These are phyloP conservation scores for Dendropsophus ebraccatus DNA, from an alignment of 2,113 vertebrate species.

Conservation along the genomic window DNA sequence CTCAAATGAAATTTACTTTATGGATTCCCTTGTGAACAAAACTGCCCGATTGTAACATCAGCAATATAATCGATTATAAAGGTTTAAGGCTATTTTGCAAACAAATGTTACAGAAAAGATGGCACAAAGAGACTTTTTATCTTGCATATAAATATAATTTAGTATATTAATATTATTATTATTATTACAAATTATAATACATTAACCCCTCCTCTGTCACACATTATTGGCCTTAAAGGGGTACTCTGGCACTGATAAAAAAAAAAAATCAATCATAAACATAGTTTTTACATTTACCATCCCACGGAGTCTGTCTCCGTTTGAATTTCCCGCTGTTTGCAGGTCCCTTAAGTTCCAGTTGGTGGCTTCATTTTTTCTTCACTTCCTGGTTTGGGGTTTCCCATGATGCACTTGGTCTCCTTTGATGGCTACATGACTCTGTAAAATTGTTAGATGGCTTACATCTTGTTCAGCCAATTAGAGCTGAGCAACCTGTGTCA, in stretches of 20 bases:
- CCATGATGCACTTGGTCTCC: no score
- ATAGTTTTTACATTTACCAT: no score
- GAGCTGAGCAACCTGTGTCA: no score
- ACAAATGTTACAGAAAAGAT: background rate
- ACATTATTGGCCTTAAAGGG: background rate
- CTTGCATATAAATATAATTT: background rate
- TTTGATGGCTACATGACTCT: background rate
- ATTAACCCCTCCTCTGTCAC: background rate
- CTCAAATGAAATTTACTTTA: background rate
- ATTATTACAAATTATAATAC: background rate
- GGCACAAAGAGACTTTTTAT: background rate
- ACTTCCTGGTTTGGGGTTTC: no score
- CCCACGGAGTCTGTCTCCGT: no score
- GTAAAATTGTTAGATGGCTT: no score
- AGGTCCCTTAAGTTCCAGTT: no score
- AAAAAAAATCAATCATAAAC: no score
- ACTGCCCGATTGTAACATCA: constrained; percentile 2
- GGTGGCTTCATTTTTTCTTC: no score
- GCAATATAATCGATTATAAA: background rate
- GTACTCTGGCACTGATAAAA: no score
- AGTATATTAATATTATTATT: background rate
- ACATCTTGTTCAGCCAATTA: no score
- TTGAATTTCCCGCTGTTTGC: no score
- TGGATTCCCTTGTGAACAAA: background rate
- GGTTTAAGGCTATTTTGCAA: background rate